Conservation (phyloP, 2,113 vertebrate genomes). For the Eleginops maclovinus region DNA sequence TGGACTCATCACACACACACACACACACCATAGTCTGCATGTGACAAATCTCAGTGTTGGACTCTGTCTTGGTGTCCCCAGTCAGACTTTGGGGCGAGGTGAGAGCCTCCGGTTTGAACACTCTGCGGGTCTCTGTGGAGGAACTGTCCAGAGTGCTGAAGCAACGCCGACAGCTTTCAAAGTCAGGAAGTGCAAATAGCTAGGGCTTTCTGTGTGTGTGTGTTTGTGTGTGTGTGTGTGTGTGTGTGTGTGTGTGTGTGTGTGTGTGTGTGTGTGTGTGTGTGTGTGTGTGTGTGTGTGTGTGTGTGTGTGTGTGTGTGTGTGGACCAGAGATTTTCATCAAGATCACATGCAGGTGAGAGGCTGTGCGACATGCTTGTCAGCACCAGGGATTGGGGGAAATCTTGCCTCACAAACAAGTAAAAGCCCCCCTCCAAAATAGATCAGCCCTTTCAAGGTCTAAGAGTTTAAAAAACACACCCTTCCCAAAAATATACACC, state of each 20-base stretch:
- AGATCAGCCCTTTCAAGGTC: slow-evolving; percentile 35
- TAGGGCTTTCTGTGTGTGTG: slow-evolving; percentile 6
- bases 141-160: slow-evolving; percentile 79
- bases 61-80: slow-evolving; percentile 55
- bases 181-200: slow-evolving; percentile 75
- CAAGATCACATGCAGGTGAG: slow-evolving; percentile 61
- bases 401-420: slow-evolving; percentile 38
- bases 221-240: slow-evolving; percentile 44
- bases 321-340: slow-evolving; percentile 76
- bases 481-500: background rate
- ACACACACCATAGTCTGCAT: slow-evolving; percentile 29
- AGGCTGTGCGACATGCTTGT: slow-evolving; percentile 59
- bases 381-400: slow-evolving; percentile 40
- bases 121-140: slow-evolving; percentile 61
- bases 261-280: slow-evolving; percentile 23
- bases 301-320: slow-evolving; percentile 36
- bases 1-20: slow-evolving; percentile 84
- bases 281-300: slow-evolving; percentile 21
- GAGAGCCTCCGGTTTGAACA: slow-evolving; percentile 53
- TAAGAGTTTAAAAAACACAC: slow-evolving; percentile 27
- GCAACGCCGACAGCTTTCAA: slow-evolving; percentile 69
- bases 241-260: slow-evolving; percentile 38
- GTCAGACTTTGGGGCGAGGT: slow-evolving; percentile 43
- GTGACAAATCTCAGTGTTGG: slow-evolving; percentile 68
- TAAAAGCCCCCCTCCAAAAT: slow-evolving; percentile 1